These are phyloP conservation scores for Odiellus spinosus DNA, from an alignment of 2,888 invertebrate genomes.

Conservation along the genomic window DNA sequence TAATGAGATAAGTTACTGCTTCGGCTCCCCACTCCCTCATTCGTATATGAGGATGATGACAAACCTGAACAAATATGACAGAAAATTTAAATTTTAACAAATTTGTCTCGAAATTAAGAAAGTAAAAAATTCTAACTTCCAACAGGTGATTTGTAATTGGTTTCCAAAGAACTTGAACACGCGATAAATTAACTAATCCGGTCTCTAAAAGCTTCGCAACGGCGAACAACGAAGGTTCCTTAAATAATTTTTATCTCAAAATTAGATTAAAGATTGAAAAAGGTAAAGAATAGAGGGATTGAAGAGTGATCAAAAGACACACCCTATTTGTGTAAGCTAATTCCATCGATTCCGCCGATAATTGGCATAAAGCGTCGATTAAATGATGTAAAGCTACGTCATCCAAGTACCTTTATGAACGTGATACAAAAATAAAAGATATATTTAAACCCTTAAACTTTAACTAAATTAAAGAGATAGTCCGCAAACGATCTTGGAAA, in stretches of 20 bases:
- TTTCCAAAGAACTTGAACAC: slow-evolving; percentile 87
- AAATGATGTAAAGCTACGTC: slow-evolving; percentile 89
- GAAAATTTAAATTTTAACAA: too few relatives aligned
- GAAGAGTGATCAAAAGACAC: slow-evolving; percentile 24
- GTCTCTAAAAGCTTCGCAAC: slow-evolving; percentile 97
- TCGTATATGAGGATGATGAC: slow-evolving; percentile 81
- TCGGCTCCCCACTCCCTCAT: slow-evolving; percentile 98
- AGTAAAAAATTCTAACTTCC: slow-evolving; percentile 40
- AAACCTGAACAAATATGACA: slow-evolving; percentile 48
- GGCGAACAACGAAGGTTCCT: slow-evolving; percentile 92
- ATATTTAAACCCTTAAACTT: too few relatives aligned
- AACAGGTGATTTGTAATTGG: slow-evolving; percentile 89
- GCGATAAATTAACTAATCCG: slow-evolving; percentile 76
- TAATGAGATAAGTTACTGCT: slow-evolving; percentile 83
- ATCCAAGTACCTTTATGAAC: slow-evolving; percentile 46
- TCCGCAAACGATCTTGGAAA: too few relatives aligned
- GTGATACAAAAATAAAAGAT: too few relatives aligned
- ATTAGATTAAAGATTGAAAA: too few relatives aligned
- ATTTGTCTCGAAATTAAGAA: too few relatives aligned
- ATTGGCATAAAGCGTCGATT: slow-evolving; percentile 86
- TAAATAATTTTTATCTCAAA: too few relatives aligned
- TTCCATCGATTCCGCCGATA: slow-evolving; percentile 94
- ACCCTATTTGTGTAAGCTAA: slow-evolving; percentile 84
- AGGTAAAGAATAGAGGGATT: not conserved
- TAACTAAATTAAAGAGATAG: too few relatives aligned